phyloP scores from a whole-genome alignment of 2,113 vertebrate species.

The Rhegmatorhina hoffmannsi region DNA sequence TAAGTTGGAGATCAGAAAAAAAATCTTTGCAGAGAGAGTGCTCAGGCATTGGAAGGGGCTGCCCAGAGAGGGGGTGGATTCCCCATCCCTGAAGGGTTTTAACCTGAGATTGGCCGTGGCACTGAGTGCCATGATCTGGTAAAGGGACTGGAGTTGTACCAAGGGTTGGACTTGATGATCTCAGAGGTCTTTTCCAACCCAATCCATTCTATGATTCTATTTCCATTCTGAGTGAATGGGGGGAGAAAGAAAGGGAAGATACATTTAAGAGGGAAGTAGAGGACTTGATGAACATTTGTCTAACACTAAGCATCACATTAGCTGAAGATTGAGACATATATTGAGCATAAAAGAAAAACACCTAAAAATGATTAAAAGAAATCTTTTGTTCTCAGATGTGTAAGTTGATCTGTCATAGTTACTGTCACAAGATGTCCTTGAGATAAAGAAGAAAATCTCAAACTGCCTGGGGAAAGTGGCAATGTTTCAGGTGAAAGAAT shows the following conservation, averaged over 20 bases:
- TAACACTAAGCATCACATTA: not conserved
- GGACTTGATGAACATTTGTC: not conserved
- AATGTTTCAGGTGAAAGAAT: not conserved
- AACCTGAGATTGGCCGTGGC: too few species aligned
- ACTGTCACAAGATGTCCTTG: not conserved
- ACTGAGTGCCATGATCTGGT: too few species aligned
- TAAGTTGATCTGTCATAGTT: not conserved
- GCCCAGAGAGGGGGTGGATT: too few species aligned
- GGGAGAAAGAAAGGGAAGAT: not conserved
- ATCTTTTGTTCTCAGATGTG: not conserved
- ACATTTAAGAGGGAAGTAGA: not conserved
- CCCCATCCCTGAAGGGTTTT: too few species aligned
- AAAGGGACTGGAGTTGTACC: too few species aligned
- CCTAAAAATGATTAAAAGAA: not conserved
- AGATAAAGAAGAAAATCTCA: not conserved
- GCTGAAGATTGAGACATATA: not conserved
- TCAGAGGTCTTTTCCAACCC: too few species aligned
- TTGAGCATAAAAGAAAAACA: not conserved
- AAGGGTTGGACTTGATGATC: too few species aligned
- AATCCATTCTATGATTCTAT: not conserved
- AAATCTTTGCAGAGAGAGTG: too few species aligned
- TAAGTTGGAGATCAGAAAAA: too few species aligned
- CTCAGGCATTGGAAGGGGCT: too few species aligned
- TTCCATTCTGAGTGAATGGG: not conserved
- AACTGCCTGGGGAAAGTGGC: not conserved